These are phyloP conservation scores for Ophion ellenae DNA, from an alignment of 2,888 invertebrate genomes.

Conservation along the genomic window DNA sequence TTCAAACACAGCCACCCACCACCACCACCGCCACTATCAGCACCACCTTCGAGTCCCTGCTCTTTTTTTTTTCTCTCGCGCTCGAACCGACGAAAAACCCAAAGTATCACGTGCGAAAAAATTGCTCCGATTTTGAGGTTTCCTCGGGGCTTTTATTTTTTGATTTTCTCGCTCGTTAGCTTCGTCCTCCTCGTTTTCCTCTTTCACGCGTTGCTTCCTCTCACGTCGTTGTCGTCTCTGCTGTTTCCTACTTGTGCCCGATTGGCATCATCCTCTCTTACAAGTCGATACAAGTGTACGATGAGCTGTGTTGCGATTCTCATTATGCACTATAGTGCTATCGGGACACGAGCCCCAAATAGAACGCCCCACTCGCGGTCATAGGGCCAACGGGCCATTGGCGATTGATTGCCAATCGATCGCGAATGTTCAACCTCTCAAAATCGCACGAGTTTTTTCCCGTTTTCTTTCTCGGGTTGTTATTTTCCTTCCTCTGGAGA, in stretches of 20 bases:
- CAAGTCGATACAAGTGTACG: conserved; percentile 72
- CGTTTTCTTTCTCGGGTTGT: not conserved
- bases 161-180: conserved; percentile 54
- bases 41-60: conserved; percentile 41
- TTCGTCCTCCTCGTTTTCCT: conserved; percentile 51
- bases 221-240: conserved; percentile 49
- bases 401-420: conserved; percentile 78
- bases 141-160: not conserved
- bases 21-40: conserved; percentile 39
- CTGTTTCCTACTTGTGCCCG: conserved; percentile 60
- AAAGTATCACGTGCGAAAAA: conserved; percentile 15
- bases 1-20: conserved; percentile 57
- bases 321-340: conserved; percentile 73
- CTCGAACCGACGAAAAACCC: not conserved
- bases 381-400: conserved; percentile 77
- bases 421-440: conserved; percentile 57
- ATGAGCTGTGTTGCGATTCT: conserved; percentile 75
- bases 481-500: conserved; percentile 1
- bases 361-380: conserved; percentile 81
- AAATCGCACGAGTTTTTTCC: conserved; percentile 32
- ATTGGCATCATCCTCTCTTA: conserved; percentile 72
- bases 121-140: not conserved
- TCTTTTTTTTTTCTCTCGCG: conserved; percentile 19
- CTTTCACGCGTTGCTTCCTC: conserved; percentile 51
- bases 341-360: conserved; percentile 78